A percentile compares a stretch with the other conserved stretches of the same genome.
These are phyloP conservation scores for Bradypodion pumilum DNA, from an alignment of 2,797 vertebrate species.

Conservation along the genomic window DNA sequence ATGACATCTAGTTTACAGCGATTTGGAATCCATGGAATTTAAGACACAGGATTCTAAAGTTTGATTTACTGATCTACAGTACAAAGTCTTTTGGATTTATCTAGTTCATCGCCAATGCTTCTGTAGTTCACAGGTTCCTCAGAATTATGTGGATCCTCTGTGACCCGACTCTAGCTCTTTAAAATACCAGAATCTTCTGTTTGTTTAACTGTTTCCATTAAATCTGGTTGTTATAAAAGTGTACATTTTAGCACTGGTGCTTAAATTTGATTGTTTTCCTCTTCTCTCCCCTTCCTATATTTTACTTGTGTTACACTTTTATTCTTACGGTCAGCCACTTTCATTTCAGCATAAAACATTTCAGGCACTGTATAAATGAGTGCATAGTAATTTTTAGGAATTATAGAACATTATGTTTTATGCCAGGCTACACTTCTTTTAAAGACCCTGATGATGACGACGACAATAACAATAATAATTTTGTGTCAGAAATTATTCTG, in stretches of 20 bases:
- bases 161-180: not conserved
- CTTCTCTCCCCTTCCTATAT: too few species aligned
- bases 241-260: not conserved
- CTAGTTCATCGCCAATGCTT: not conserved
- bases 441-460: too few species aligned
- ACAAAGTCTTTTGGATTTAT: too few species aligned
- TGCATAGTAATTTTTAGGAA: not conserved
- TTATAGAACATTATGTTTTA: not conserved
- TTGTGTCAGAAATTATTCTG: too few species aligned
- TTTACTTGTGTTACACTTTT: not conserved
- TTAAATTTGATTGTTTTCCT: not conserved
- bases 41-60: too few species aligned
- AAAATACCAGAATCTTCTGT: not conserved
- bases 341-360: not conserved
- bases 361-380: not conserved
- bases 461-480: too few species aligned
- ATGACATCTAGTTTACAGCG: too few species aligned
- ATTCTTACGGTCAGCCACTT: not conserved
- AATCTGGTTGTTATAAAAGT: not conserved
- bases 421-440: not conserved
- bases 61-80: too few species aligned
- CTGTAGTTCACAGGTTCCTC: not conserved
- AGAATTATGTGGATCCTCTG: not conserved
- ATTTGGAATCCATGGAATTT: too few species aligned
- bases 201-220: not conserved